Percentiles rank a stretch among this genome's conserved stretches.
These are phyloP conservation scores for Poliocrania exsul DNA, from an alignment of 2,797 vertebrate species.

Conservation along the genomic window DNA sequence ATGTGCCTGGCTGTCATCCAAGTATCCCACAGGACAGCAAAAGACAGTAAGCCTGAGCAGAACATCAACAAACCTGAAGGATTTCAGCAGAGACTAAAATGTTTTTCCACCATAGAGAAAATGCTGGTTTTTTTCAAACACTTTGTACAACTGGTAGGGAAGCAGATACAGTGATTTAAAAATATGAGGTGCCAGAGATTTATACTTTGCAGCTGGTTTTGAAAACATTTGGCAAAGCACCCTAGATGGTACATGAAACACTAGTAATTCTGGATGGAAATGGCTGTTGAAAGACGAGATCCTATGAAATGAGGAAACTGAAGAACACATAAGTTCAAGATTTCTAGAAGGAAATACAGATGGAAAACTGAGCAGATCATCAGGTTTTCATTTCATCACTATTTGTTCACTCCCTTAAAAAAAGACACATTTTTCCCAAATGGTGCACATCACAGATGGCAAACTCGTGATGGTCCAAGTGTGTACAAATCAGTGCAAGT, in stretches of 20 bases:
- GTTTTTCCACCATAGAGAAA: conserved; percentile 59
- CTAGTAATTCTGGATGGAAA: conserved; percentile 51
- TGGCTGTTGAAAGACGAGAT: conserved; percentile 57
- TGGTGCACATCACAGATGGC: background rate
- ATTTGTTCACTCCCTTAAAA: background rate
- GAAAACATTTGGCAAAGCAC: conserved; percentile 53
- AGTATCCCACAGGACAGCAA: conserved; percentile 69
- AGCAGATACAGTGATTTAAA: conserved; percentile 68
- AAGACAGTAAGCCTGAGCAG: conserved; percentile 70
- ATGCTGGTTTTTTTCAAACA: conserved; percentile 7
- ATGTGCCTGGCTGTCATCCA: conserved; percentile 62
- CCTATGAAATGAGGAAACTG: conserved; percentile 41
- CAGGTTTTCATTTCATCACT: background rate
- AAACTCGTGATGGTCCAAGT: background rate
- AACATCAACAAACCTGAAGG: conserved; percentile 72
- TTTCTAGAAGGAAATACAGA: conserved; percentile 14
- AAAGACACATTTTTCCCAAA: background rate
- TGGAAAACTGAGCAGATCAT: background rate
- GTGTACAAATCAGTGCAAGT: background rate
- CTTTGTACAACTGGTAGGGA: conserved; percentile 51
- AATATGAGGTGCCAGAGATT: conserved; percentile 70
- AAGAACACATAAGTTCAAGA: conserved; percentile 27
- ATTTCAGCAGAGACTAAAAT: conserved; percentile 67
- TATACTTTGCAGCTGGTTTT: conserved; percentile 67
- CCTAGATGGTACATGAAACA: conserved; percentile 54